A percentile compares a stretch with the other conserved stretches of the same genome.
Evolutionary conservation across 2,113 vertebrate species (phyloP).

Genomic region (Dipodomys spectabilis): DNA sequence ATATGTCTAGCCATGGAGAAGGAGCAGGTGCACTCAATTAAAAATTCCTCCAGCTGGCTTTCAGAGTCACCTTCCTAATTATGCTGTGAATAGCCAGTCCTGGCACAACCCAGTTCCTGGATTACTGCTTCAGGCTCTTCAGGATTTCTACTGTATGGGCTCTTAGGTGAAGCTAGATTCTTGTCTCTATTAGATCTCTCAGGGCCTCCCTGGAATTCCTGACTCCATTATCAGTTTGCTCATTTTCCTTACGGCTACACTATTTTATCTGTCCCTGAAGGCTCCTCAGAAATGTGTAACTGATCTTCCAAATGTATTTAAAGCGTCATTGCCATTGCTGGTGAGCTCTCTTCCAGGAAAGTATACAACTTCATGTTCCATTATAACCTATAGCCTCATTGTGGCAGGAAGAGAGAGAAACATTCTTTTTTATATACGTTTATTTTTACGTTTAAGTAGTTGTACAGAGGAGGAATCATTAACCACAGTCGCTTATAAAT

Average conservation of each 20-base stretch:
- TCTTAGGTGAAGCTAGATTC: no score
- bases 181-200: background rate
- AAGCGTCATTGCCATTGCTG: background rate
- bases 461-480: no score
- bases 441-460: no score
- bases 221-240: background rate
- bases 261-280: background rate
- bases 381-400: background rate
- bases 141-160: no score
- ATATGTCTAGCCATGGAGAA: background rate
- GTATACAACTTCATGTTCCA: rapidly evolving
- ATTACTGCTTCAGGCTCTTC: rapidly evolving
- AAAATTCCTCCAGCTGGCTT: background rate
- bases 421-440: background rate
- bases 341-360: background rate
- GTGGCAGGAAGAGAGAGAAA: background rate
- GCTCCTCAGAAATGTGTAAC: background rate
- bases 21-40: rapidly evolving
- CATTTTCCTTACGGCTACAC: background rate
- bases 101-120: rapidly evolving
- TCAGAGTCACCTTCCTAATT: background rate
- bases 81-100: background rate
- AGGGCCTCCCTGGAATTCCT: background rate
- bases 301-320: background rate
- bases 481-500: no score